These are phyloP conservation scores for Heptranchias perlo DNA, from an alignment of 2,113 vertebrate species.

Conservation along the genomic window DNA sequence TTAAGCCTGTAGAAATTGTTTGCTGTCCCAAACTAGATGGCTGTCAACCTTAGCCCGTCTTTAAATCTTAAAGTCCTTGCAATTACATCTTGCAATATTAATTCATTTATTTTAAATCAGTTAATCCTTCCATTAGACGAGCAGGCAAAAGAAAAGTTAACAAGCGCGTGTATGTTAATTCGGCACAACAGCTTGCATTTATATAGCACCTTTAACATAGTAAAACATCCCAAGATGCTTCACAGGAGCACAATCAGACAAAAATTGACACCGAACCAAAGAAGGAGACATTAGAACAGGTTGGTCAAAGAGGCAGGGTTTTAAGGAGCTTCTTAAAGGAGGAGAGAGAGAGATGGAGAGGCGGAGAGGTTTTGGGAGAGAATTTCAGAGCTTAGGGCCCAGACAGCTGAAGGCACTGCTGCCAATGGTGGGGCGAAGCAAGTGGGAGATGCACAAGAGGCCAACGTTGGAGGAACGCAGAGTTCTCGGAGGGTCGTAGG, in stretches of 20 bases:
- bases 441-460: neutral
- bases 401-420: neutral
- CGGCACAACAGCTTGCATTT: neutral
- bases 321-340: too few relatives aligned
- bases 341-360: neutral
- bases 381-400: neutral
- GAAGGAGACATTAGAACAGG: neutral
- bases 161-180: neutral
- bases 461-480: neutral
- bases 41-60: neutral
- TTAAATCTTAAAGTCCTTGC: neutral
- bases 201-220: neutral
- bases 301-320: too few relatives aligned
- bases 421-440: neutral
- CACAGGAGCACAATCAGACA: neutral
- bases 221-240: neutral
- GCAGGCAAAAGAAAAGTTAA: neutral
- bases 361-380: neutral
- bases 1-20: neutral
- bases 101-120: neutral
- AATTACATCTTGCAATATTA: neutral
- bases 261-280: too few relatives aligned
- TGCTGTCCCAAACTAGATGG: neutral
- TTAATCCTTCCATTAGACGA: neutral
- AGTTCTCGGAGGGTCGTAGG: too few relatives aligned